These are phyloP conservation scores for Gymnoscelis rufifasciata DNA, from an alignment of 2,888 invertebrate genomes.

Conservation along the genomic window DNA sequence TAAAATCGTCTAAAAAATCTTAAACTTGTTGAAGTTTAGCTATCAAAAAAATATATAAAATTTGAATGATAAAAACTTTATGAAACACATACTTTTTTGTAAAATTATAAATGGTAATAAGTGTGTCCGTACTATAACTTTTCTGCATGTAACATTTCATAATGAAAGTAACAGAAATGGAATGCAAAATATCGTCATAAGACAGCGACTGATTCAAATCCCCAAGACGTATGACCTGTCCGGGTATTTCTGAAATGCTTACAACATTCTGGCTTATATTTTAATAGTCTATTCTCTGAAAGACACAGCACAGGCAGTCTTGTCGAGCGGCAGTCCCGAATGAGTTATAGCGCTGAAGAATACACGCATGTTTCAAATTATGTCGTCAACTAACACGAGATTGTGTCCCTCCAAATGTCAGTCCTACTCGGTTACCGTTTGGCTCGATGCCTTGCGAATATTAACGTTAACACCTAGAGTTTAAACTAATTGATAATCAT, in stretches of 20 bases:
- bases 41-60: too few relatives aligned
- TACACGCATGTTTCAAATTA: conserved; percentile 59
- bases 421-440: conserved; percentile 60
- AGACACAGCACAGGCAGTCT: conserved; percentile 29
- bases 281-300: conserved; percentile 21
- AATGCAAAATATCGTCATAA: background rate
- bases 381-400: conserved; percentile 59
- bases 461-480: conserved; percentile 48
- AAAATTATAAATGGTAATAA: too few relatives aligned
- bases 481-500: conserved; percentile 34
- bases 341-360: conserved; percentile 53
- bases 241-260: conserved; percentile 14
- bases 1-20: too few relatives aligned
- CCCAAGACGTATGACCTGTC: conserved; percentile 13
- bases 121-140: too few relatives aligned
- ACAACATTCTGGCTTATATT: conserved; percentile 11
- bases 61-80: too few relatives aligned
- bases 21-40: too few relatives aligned
- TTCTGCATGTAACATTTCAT: background rate
- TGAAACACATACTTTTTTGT: too few relatives aligned
- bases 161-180: conserved; percentile 4
- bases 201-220: conserved; percentile 12
- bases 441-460: conserved; percentile 63
- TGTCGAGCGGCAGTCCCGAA: conserved; percentile 39
- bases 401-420: conserved; percentile 63